Conservation (phyloP, 2,888 invertebrate species). For the Altica lythri region DNA sequence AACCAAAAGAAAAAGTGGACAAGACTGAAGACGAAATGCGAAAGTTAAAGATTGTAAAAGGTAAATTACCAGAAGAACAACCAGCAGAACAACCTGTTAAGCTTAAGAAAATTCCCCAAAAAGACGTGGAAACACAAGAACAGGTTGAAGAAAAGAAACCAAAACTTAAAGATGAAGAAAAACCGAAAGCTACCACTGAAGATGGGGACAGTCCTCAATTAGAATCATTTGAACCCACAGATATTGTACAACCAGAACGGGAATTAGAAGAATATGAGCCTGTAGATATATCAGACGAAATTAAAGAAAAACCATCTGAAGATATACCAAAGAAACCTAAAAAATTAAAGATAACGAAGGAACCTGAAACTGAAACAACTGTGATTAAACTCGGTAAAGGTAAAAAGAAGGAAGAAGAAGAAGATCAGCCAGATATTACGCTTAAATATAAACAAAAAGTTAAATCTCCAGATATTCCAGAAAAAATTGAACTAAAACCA, state of each 20-base stretch:
- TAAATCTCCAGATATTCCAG: constrained; percentile 46
- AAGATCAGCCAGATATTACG: constrained; percentile 54
- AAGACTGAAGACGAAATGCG: constrained; percentile 47
- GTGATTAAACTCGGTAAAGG: constrained; percentile 44
- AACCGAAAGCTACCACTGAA: constrained; percentile 14
- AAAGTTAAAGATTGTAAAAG: constrained; percentile 55
- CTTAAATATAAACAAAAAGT: constrained; percentile 52
- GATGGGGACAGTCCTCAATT: constrained; percentile 32
- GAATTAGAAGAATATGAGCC: constrained; percentile 52
- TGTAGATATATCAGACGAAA: constrained; percentile 36
- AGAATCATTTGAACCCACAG: constrained; percentile 42
- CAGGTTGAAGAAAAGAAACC: constrained; percentile 49
- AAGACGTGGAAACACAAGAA: constrained; percentile 50
- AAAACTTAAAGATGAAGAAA: constrained; percentile 39
- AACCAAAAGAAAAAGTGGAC: constrained; percentile 47
- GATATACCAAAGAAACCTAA: constrained; percentile 50
- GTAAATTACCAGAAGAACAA: constrained; percentile 57
- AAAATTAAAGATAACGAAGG: constrained; percentile 45
- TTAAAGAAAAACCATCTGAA: constrained; percentile 39
- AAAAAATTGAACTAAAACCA: constrained; percentile 53
- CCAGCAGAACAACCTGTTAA: constrained; percentile 56
- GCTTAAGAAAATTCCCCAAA: constrained; percentile 61
- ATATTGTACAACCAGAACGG: constrained; percentile 51
- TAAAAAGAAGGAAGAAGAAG: constrained; percentile 52
- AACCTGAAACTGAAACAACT: constrained; percentile 38